phyloP scores from a whole-genome alignment of 2,888 invertebrate species.

The Trachelus stipa region DNA sequence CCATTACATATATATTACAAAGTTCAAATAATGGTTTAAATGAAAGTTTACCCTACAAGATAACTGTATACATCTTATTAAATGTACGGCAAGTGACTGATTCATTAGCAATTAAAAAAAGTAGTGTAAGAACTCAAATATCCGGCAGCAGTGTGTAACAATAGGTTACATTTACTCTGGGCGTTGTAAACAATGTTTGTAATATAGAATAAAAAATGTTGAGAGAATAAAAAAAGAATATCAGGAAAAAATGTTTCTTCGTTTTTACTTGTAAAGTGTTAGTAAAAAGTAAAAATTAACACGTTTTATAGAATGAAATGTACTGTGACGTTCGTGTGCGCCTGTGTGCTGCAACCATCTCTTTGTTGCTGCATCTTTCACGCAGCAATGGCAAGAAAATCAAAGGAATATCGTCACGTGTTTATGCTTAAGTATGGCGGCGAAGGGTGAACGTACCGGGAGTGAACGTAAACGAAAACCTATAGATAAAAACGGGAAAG shows the following conservation, averaged over 20 bases:
- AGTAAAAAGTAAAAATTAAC: no score
- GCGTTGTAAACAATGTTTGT: not conserved
- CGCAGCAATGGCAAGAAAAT: not conserved
- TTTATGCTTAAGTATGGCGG: conserved; percentile 22
- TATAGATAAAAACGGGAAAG: not conserved
- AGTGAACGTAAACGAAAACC: not conserved
- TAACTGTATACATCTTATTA: not conserved
- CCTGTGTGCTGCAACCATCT: not conserved
- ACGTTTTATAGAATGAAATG: not conserved
- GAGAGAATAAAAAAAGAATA: not conserved
- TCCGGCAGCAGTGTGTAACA: not conserved
- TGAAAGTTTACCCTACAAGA: not conserved
- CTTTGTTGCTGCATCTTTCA: not conserved
- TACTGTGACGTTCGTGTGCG: not conserved
- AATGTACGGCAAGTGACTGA: not conserved
- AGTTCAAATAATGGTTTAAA: not conserved
- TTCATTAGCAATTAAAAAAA: not conserved
- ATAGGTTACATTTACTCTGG: not conserved
- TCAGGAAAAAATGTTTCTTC: not conserved
- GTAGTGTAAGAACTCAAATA: not conserved
- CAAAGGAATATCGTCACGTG: conserved; percentile 5
- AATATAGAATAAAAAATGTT: not conserved
- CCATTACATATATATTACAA: not conserved
- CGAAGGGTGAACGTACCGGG: conserved; percentile 5
- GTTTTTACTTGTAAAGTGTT: not conserved